phyloP scores from a whole-genome alignment of 2,113 vertebrate species.

The Myodes glareolus region DNA sequence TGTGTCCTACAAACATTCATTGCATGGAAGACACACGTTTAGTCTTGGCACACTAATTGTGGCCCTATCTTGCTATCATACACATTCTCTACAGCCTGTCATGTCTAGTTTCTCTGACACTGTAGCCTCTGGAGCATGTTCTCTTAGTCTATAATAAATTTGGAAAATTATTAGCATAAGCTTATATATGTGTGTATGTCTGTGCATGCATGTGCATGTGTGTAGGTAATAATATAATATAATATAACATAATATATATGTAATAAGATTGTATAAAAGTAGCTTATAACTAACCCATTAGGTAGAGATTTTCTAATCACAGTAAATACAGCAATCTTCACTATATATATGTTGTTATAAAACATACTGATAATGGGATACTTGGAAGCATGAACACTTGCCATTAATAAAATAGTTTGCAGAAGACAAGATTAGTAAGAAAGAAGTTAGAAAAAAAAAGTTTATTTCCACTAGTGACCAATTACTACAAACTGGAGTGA shows the following conservation, averaged over 20 bases:
- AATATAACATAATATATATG: too few species aligned
- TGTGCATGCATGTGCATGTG: too few species aligned
- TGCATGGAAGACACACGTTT: background rate
- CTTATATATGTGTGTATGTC: too few species aligned
- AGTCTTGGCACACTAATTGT: background rate
- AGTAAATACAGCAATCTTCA: background rate
- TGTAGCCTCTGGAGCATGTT: background rate
- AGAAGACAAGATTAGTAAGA: constrained; percentile 17
- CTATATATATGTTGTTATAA: background rate
- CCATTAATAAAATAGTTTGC: constrained; percentile 42
- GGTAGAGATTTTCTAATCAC: background rate
- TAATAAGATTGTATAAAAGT: background rate
- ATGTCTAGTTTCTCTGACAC: background rate
- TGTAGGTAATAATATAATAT: too few species aligned
- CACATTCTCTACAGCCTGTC: background rate
- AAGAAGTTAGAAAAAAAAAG: constrained; percentile 9
- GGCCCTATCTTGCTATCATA: background rate
- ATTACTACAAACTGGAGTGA: constrained; percentile 38
- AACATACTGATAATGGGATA: constrained; percentile 22
- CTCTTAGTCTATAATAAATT: background rate
- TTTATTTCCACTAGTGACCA: constrained; percentile 24
- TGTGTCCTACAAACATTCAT: background rate
- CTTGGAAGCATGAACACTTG: constrained; percentile 13
- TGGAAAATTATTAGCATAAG: constrained; percentile 32
- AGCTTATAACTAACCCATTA: background rate